phyloP scores from a whole-genome alignment of 2,113 vertebrate species.

The Corapipo altera region DNA sequence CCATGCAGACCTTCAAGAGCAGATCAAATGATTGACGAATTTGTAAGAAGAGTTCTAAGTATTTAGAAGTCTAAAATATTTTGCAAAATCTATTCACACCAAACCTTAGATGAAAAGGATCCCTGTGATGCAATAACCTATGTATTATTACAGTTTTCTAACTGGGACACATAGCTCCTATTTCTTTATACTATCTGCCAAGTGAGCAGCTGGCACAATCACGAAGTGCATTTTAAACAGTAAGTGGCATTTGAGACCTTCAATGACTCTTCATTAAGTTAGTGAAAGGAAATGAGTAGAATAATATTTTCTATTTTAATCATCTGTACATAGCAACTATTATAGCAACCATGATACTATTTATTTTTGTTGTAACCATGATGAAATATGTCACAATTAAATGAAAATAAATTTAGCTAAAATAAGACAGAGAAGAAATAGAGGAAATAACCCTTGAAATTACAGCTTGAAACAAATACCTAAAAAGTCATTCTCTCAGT shows the following conservation, averaged over 20 bases:
- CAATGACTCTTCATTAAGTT: slow-evolving; percentile 24
- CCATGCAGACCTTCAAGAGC: neutral
- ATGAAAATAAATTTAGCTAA: neutral
- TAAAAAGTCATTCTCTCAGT: neutral
- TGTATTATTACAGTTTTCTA: neutral
- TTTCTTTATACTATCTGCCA: neutral
- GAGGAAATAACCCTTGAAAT: slow-evolving; percentile 7
- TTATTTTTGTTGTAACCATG: neutral
- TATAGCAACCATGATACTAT: neutral
- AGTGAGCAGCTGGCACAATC: neutral
- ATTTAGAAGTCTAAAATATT: neutral
- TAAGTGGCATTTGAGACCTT: neutral
- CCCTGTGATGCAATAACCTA: neutral
- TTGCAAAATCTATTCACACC: neutral
- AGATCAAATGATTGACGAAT: neutral
- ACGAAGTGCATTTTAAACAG: neutral
- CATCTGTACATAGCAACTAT: neutral
- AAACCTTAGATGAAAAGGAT: neutral
- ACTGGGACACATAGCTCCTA: neutral
- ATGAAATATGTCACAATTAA: neutral
- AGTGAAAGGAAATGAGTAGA: slow-evolving; percentile 2
- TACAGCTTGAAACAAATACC: neutral
- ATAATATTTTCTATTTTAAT: slow-evolving; percentile 39
- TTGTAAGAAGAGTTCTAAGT: neutral
- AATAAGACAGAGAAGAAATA: neutral